Percentiles rank a stretch among this genome's conserved stretches.
These are phyloP conservation scores for Druon quercuslanigerum DNA, from an alignment of 1,140 invertebrate species.

Conservation along the genomic window DNA sequence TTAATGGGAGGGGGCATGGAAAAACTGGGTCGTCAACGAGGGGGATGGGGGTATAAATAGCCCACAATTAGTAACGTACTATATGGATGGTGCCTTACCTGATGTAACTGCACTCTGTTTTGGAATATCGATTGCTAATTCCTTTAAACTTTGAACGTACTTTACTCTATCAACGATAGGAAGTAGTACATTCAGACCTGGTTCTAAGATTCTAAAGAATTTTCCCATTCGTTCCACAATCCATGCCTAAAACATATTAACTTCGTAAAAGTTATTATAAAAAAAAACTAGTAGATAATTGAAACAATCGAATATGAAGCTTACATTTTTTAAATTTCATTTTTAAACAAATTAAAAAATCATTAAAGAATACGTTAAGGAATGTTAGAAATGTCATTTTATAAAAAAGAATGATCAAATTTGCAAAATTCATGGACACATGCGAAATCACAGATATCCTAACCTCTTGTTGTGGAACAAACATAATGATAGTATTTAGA, in stretches of 20 bases:
- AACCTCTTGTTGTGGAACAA: slow-evolving; percentile 99
- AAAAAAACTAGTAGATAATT: neutral
- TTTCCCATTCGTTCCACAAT: slow-evolving; percentile 99
- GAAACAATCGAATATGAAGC: neutral
- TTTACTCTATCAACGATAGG: slow-evolving; percentile 95
- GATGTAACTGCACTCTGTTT: slow-evolving; percentile 98
- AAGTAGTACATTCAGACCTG: slow-evolving; percentile 95
- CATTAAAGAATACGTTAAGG: too few species aligned
- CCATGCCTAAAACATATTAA: slow-evolving; percentile 86
- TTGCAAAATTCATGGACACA: neutral
- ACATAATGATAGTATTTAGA: slow-evolving; percentile 95
- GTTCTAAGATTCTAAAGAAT: slow-evolving; percentile 94
- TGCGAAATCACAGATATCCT: too few species aligned
- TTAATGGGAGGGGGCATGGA: too few species aligned
- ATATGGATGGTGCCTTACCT: slow-evolving; percentile 71
- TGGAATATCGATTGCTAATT: slow-evolving; percentile 99
- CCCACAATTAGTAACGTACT: too few species aligned
- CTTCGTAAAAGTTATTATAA: slow-evolving; percentile 15
- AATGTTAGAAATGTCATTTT: neutral
- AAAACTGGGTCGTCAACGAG: too few species aligned
- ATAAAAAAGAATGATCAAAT: slow-evolving; percentile 19
- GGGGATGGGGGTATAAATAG: too few species aligned
- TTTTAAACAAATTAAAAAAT: neutral
- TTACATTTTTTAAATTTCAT: neutral
- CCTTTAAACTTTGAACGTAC: slow-evolving; percentile 99